Conservation (phyloP, 1,140 invertebrate species). For the Dinoponera quadriceps region DNA sequence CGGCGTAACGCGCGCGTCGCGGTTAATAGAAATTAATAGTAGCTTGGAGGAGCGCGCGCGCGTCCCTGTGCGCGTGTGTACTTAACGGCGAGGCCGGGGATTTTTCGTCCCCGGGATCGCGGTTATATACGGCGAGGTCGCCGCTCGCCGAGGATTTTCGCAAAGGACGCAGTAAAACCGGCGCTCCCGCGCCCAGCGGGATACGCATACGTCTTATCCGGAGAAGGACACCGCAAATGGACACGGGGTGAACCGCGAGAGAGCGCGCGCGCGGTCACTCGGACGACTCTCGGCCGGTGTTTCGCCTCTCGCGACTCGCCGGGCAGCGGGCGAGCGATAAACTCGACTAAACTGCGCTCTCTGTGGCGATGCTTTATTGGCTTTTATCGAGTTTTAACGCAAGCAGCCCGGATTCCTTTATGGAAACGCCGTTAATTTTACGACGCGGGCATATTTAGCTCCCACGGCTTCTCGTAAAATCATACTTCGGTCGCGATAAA, state of each 20-base stretch:
- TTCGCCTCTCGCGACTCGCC: background rate
- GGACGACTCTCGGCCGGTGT: slow-evolving; percentile 34
- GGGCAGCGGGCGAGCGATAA: slow-evolving; percentile 60
- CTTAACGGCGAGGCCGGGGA: background rate
- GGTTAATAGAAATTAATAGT: slow-evolving; percentile 51
- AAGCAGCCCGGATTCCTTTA: slow-evolving; percentile 80
- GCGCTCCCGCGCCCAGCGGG: background rate
- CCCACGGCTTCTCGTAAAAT: slow-evolving; percentile 82
- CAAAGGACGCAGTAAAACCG: slow-evolving; percentile 33
- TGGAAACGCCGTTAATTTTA: slow-evolving; percentile 85
- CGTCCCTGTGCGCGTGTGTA: background rate
- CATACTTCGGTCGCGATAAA: slow-evolving; percentile 84
- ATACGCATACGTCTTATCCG: slow-evolving; percentile 61
- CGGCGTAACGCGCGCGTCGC: background rate
- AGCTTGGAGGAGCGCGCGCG: background rate
- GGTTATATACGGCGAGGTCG: background rate
- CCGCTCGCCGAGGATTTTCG: slow-evolving; percentile 15
- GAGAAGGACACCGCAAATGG: slow-evolving; percentile 62
- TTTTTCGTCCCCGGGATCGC: slow-evolving; percentile 3
- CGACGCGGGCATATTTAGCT: slow-evolving; percentile 84
- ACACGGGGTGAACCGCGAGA: slow-evolving; percentile 37
- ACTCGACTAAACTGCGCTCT: slow-evolving; percentile 69
- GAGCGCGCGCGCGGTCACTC: slow-evolving; percentile 31
- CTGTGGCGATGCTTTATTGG: slow-evolving; percentile 81
- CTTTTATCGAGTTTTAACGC: slow-evolving; percentile 84